Conservation (phyloP, 2,797 vertebrate species). For the Saxicola maurus region DNA sequence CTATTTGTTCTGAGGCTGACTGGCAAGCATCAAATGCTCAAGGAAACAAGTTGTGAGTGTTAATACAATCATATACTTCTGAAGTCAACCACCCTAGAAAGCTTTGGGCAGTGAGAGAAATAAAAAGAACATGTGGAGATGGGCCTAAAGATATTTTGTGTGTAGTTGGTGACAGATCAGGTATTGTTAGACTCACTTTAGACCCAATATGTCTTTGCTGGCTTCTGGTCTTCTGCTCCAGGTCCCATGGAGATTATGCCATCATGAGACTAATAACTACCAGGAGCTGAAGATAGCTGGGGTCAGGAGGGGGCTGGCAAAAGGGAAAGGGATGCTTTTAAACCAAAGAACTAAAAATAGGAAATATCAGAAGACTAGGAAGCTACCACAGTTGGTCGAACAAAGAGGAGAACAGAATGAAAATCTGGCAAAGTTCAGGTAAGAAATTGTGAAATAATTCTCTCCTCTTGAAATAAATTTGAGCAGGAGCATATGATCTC, state of each 20-base stretch:
- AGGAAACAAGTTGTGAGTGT: background rate
- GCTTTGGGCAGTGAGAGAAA: background rate
- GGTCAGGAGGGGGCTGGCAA: background rate
- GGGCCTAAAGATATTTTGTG: background rate
- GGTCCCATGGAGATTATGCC: background rate
- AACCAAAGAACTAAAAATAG: background rate
- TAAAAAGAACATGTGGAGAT: background rate
- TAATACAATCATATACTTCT: background rate
- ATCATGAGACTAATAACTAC: background rate
- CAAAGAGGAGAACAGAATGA: background rate
- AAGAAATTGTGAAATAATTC: background rate
- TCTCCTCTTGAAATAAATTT: background rate
- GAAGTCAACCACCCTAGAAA: background rate
- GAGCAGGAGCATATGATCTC: background rate
- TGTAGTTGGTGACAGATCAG: background rate
- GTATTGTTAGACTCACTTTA: background rate
- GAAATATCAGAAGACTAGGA: background rate
- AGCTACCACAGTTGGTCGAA: background rate
- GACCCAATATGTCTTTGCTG: background rate
- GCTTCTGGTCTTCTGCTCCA: background rate
- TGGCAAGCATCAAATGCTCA: background rate
- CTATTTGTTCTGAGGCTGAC: background rate
- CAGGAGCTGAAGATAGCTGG: background rate
- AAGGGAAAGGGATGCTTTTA: background rate
- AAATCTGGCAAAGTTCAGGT: background rate